These are phyloP conservation scores for Neopelma chrysocephalum DNA, from an alignment of 2,797 vertebrate species.

Conservation along the genomic window DNA sequence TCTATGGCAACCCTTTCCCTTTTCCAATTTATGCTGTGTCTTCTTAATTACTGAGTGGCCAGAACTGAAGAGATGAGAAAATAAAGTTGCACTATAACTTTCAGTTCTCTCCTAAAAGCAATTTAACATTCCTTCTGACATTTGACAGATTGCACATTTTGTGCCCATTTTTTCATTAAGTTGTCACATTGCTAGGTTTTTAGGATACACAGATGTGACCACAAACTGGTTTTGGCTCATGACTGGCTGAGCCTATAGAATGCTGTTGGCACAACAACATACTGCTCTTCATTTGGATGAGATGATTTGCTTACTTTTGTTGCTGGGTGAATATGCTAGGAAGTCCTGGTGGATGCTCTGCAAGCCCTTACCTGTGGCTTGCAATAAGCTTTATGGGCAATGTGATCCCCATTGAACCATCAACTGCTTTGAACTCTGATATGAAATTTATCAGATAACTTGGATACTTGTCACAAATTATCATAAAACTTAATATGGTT, in stretches of 20 bases:
- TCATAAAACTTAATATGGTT: background rate
- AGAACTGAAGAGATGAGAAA: background rate
- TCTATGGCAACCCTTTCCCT: background rate
- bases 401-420: background rate
- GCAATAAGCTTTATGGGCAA: background rate
- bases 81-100: background rate
- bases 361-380: background rate
- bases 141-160: background rate
- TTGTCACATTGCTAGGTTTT: background rate
- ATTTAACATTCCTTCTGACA: background rate
- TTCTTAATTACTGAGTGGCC: background rate
- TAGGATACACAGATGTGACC: background rate
- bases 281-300: background rate
- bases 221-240: background rate
- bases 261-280: background rate
- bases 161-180: background rate
- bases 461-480: background rate
- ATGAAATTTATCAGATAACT: background rate
- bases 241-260: background rate
- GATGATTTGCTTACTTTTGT: background rate
- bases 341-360: background rate
- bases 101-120: background rate
- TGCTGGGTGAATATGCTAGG: background rate
- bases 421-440: background rate
- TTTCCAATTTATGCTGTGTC: background rate